Evolutionary conservation across 2,797 vertebrate genomes (phyloP).

Genomic region (Manis javanica): DNA sequence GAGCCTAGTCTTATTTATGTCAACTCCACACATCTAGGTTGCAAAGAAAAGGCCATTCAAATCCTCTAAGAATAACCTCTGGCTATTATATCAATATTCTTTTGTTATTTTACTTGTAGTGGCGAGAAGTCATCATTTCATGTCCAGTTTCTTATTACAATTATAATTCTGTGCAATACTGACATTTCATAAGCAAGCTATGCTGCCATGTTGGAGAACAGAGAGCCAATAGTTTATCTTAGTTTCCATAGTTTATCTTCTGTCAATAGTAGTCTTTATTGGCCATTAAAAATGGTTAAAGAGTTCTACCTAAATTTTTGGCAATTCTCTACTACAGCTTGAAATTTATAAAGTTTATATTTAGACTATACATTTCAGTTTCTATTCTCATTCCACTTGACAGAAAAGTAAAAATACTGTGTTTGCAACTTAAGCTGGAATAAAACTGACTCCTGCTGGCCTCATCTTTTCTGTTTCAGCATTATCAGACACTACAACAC

Average conservation of each 20-base stretch:
- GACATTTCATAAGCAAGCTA: slow-evolving; percentile 65
- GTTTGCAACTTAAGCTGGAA: slow-evolving; percentile 68
- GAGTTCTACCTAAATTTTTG: neutral
- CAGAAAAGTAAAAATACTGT: neutral
- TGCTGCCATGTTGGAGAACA: neutral
- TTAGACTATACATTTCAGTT: neutral
- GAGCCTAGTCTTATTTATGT: slow-evolving; percentile 35
- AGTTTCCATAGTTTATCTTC: neutral
- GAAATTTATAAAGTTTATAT: slow-evolving; percentile 24
- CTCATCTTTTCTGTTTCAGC: slow-evolving; percentile 43
- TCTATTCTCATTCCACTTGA: slow-evolving; percentile 9
- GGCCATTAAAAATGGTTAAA: neutral
- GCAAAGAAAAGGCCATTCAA: slow-evolving; percentile 56
- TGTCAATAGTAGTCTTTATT: neutral
- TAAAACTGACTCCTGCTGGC: slow-evolving; percentile 86
- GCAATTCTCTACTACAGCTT: neutral
- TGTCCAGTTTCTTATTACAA: slow-evolving; percentile 25
- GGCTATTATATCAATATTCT: neutral
- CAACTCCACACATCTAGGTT: slow-evolving; percentile 18
- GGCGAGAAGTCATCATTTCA: slow-evolving; percentile 41
- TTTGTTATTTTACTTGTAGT: slow-evolving; percentile 60
- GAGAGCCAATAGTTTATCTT: neutral
- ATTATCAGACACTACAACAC: slow-evolving; percentile 45
- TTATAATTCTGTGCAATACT: slow-evolving; percentile 6
- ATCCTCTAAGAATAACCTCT: slow-evolving; percentile 62